phyloP scores from a whole-genome alignment of 2,797 vertebrate species.

The Gouania willdenowi region DNA sequence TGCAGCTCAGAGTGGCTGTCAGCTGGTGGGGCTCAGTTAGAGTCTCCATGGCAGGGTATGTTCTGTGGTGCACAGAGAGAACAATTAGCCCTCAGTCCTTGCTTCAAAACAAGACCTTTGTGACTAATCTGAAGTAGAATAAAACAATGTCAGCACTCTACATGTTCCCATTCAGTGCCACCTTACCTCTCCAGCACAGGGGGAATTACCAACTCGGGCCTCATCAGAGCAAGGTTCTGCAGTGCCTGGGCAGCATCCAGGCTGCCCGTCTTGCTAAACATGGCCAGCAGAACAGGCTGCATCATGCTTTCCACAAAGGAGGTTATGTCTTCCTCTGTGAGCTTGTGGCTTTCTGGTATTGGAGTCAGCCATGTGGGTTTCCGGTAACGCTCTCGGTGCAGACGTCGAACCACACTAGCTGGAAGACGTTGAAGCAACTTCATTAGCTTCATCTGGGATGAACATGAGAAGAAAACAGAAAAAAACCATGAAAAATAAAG shows the following conservation, averaged over 20 bases:
- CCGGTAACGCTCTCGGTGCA: constrained; percentile 92
- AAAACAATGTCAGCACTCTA: not conserved
- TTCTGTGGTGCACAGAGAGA: constrained; percentile 66
- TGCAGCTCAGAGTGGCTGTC: constrained; percentile 94
- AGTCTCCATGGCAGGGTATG: constrained; percentile 94
- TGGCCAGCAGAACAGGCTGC: constrained; percentile 93
- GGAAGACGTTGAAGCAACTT: constrained; percentile 93
- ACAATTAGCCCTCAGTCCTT: constrained; percentile 37
- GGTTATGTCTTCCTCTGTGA: constrained; percentile 92
- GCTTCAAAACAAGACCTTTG: constrained; percentile 4
- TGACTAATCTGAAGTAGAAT: not conserved
- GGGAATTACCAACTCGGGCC: constrained; percentile 94
- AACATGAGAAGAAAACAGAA: constrained; percentile 19
- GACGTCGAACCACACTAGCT: constrained; percentile 85
- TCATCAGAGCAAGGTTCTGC: constrained; percentile 94
- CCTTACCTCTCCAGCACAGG: constrained; percentile 95
- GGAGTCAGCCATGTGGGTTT: constrained; percentile 90
- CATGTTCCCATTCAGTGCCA: not conserved
- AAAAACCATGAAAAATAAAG: constrained; percentile 20
- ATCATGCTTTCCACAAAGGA: constrained; percentile 93
- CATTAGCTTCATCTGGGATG: constrained; percentile 97
- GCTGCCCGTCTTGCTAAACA: constrained; percentile 98
- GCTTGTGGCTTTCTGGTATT: constrained; percentile 90
- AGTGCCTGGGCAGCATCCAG: constrained; percentile 94
- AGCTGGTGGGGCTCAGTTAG: constrained; percentile 97